Evolutionary conservation across 2,797 vertebrate genomes (phyloP).

Genomic region (Chloroceryle amazona): DNA sequence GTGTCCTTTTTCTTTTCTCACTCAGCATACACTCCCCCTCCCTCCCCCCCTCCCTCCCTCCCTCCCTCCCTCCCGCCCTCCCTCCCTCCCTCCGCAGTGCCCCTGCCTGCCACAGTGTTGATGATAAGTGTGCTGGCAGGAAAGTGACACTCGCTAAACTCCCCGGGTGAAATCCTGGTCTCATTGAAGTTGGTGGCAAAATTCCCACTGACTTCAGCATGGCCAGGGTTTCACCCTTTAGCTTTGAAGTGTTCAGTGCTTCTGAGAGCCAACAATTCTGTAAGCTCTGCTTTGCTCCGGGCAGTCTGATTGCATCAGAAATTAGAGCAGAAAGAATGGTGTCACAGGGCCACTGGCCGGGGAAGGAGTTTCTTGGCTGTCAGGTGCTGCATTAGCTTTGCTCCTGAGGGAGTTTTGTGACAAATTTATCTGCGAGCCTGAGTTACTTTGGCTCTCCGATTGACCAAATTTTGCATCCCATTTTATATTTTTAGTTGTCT

Average conservation of each 20-base stretch:
- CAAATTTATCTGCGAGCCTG: background rate
- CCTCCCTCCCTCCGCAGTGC: background rate
- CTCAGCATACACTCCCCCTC: too few species aligned
- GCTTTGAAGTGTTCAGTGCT: conserved; percentile 44
- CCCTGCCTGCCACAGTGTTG: background rate
- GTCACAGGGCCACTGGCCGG: conserved; percentile 40
- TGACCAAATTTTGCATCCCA: background rate
- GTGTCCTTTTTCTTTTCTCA: too few species aligned
- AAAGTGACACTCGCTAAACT: background rate
- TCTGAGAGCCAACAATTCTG: conserved; percentile 39
- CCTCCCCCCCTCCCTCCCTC: too few species aligned
- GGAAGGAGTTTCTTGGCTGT: conserved; percentile 48
- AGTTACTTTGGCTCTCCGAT: background rate
- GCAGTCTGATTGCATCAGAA: conserved; percentile 58
- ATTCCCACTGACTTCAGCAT: conserved; percentile 13
- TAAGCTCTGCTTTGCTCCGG: conserved; percentile 36
- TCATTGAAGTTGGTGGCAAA: background rate
- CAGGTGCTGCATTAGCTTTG: conserved; percentile 31
- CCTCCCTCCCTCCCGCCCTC: too few species aligned
- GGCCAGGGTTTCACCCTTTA: conserved; percentile 18
- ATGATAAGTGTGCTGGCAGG: background rate
- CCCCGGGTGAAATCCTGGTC: background rate
- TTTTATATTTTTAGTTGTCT: conserved; percentile 19
- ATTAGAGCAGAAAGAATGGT: conserved; percentile 60
- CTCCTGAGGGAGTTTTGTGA: background rate